A percentile compares a stretch with the other conserved stretches of the same genome.
phyloP scores from a whole-genome alignment of 2,797 vertebrate species.

The Salmo trutta region DNA sequence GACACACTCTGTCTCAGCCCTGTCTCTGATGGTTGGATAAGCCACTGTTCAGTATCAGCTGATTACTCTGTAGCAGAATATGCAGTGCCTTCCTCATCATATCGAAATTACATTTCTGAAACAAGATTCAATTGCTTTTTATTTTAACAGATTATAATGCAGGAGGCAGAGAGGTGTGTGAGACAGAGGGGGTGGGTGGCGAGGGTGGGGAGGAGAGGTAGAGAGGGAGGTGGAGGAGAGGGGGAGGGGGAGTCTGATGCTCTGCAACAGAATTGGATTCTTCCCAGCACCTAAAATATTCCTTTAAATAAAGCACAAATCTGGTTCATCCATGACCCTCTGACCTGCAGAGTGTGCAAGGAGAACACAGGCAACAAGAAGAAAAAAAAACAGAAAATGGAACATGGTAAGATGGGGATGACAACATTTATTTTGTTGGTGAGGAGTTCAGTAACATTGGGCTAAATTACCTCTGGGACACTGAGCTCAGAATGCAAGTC shows the following conservation, averaged over 20 bases:
- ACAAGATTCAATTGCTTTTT: conserved; percentile 14
- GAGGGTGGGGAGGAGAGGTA: background rate
- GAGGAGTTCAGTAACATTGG: conserved; percentile 12
- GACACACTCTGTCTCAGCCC: conserved; percentile 4
- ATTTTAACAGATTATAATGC: conserved; percentile 17
- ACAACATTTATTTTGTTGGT: conserved; percentile 15
- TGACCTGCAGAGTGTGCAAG: background rate
- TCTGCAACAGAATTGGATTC: conserved; percentile 5
- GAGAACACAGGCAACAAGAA: conserved; percentile 5
- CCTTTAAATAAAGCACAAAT: conserved; percentile 13
- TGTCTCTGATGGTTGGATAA: conserved; percentile 19
- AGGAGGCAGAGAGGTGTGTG: background rate
- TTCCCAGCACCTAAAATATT: conserved; percentile 1
- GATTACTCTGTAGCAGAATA: conserved; percentile 25
- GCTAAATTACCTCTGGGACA: conserved; percentile 12
- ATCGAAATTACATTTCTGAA: conserved; percentile 35
- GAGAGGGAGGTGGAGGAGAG: background rate
- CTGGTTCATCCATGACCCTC: conserved; percentile 12
- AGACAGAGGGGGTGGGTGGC: background rate
- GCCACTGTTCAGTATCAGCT: background rate
- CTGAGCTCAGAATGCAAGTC: background rate
- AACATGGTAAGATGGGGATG: background rate
- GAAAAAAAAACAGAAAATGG: background rate
- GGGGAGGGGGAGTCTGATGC: background rate
- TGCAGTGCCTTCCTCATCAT: conserved; percentile 21